Percentiles rank a stretch among this genome's conserved stretches.
Evolutionary conservation across 2,797 vertebrate genomes (phyloP).

Genomic region (Harpagifer antarcticus): DNA sequence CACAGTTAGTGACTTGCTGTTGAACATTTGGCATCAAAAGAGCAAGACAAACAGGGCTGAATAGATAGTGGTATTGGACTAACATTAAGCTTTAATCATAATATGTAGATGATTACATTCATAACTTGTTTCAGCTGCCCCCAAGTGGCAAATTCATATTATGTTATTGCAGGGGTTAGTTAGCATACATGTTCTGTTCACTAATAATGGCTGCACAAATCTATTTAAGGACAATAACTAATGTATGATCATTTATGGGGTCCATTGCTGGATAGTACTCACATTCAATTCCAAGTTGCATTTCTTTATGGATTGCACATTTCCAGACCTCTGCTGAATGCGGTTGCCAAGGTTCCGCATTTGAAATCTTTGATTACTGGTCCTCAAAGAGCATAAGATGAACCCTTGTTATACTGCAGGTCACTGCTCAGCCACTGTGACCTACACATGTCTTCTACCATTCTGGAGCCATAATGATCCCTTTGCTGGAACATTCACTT

Average conservation of each 20-base stretch:
- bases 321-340: slow-evolving; percentile 11
- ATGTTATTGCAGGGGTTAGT: no score
- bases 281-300: background rate
- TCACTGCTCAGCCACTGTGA: slow-evolving; percentile 51
- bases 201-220: background rate
- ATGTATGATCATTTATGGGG: no score
- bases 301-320: background rate
- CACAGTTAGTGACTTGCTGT: background rate
- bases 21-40: background rate
- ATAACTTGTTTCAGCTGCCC: no score
- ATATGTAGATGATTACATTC: no score
- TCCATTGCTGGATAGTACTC: no score
- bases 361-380: slow-evolving; percentile 11
- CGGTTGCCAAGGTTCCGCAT: slow-evolving; percentile 28
- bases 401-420: slow-evolving; percentile 44
- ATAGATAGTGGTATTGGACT: background rate
- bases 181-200: background rate
- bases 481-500: slow-evolving; percentile 53
- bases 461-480: slow-evolving; percentile 59
- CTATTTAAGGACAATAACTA: background rate
- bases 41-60: background rate
- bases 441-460: slow-evolving; percentile 40
- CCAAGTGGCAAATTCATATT: no score
- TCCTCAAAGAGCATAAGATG: slow-evolving; percentile 36
- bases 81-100: background rate